Evolutionary conservation across 2,888 invertebrate genomes (phyloP).

Genomic region (Lasioglossum pauxillum): DNA sequence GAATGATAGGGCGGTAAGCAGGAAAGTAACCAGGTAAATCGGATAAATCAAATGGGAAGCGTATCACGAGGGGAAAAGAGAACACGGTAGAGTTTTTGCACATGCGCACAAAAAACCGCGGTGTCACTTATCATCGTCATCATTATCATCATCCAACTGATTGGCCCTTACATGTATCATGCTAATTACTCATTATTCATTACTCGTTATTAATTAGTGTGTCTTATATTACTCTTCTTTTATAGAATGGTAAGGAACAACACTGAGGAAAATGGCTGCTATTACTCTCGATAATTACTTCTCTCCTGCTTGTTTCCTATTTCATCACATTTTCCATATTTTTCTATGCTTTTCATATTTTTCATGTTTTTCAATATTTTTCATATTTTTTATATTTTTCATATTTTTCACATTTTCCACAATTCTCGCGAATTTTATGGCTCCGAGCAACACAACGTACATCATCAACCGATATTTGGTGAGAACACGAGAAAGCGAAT

Average conservation of each 20-base stretch:
- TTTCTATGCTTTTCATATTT: neutral
- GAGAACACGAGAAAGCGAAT: slow-evolving; percentile 1
- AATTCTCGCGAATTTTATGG: neutral
- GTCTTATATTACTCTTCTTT: slow-evolving; percentile 33
- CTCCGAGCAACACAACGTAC: slow-evolving; percentile 14
- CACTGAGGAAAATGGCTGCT: slow-evolving; percentile 41
- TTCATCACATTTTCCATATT: slow-evolving; percentile 4
- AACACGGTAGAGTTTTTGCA: slow-evolving; percentile 33
- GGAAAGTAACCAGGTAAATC: neutral
- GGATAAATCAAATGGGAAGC: slow-evolving; percentile 2
- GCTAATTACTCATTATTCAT: slow-evolving; percentile 16
- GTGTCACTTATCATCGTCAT: slow-evolving; percentile 8
- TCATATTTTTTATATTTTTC: neutral
- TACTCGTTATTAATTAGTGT: slow-evolving; percentile 20
- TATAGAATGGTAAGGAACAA: slow-evolving; percentile 44
- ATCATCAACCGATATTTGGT: slow-evolving; percentile 13
- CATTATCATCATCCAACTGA: slow-evolving; percentile 17
- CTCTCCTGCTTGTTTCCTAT: slow-evolving; percentile 6
- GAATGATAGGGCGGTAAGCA: neutral
- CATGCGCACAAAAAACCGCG: slow-evolving; percentile 39
- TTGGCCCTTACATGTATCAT: slow-evolving; percentile 32
- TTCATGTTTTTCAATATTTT: neutral
- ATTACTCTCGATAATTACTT: slow-evolving; percentile 11
- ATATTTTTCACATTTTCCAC: neutral
- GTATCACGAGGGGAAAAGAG: slow-evolving; percentile 8